These are phyloP conservation scores for Drosophila jambulina DNA, from an alignment of 1,140 invertebrate genomes.

Conservation along the genomic window DNA sequence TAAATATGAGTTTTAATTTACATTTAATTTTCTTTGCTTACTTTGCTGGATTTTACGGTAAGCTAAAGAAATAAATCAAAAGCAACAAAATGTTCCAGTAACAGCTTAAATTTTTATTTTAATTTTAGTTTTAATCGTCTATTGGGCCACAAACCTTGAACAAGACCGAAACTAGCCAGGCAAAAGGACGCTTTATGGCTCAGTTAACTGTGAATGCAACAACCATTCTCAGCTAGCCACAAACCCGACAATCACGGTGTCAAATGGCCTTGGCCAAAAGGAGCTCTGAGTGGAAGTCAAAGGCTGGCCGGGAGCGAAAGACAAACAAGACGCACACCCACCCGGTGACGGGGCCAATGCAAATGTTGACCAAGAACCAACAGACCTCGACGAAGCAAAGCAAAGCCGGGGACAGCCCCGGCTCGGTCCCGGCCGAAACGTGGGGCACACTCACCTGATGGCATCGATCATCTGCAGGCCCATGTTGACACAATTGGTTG, in stretches of 20 bases:
- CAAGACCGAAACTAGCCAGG: constrained; percentile 11
- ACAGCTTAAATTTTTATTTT: background rate
- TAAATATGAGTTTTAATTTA: background rate
- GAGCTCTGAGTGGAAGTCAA: constrained; percentile 44
- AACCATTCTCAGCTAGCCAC: constrained; percentile 19
- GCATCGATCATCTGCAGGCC: constrained; percentile 98
- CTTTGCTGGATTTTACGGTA: background rate
- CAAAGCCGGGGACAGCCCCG: no score
- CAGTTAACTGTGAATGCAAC: constrained; percentile 39
- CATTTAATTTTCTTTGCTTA: background rate
- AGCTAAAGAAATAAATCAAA: background rate
- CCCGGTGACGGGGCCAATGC: constrained; percentile 45
- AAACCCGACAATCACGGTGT: constrained; percentile 53
- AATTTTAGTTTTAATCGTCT: background rate
- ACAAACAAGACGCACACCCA: constrained; percentile 72
- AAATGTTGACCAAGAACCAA: constrained; percentile 51
- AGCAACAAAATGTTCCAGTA: background rate
- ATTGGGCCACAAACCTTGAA: background rate
- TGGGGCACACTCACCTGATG: constrained; percentile 89
- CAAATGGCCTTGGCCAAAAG: constrained; percentile 40
- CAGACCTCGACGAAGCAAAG: constrained; percentile 6
- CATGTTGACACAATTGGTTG: constrained; percentile 98
- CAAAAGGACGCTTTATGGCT: constrained; percentile 29
- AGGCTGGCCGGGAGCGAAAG: constrained; percentile 45
- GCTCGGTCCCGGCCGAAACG: background rate